phyloP scores from a whole-genome alignment of 1,140 invertebrate species.

The Leptopilina clavipes region DNA sequence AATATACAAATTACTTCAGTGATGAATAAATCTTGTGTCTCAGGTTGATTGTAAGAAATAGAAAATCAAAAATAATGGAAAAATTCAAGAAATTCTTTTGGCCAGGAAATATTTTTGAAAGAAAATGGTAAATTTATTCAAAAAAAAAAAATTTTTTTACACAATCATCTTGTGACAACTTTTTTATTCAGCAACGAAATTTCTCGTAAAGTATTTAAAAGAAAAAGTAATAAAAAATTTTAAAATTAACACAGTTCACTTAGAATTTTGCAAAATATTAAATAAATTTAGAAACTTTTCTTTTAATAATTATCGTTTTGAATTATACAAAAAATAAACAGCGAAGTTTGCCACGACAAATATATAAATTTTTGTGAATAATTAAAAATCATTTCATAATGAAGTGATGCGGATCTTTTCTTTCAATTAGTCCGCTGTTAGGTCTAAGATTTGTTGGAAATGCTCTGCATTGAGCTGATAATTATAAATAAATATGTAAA shows the following conservation, averaged over 20 bases:
- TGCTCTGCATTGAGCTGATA: slow-evolving; percentile 7
- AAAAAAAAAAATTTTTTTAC: background rate
- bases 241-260: background rate
- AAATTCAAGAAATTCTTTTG: too few relatives aligned
- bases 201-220: background rate
- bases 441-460: slow-evolving; percentile 16
- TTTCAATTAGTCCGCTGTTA: background rate
- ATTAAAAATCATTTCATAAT: background rate
- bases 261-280: background rate
- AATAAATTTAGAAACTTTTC: background rate
- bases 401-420: background rate
- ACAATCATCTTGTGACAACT: background rate
- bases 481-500: background rate
- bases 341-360: slow-evolving; percentile 1
- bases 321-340: background rate
- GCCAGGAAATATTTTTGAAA: background rate
- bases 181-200: background rate
- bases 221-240: background rate
- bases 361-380: slow-evolving; percentile 8
- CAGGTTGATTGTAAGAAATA: background rate
- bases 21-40: background rate
- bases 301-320: background rate
- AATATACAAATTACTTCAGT: too few relatives aligned
- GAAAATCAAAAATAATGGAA: background rate
- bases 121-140: too few relatives aligned